Evolutionary conservation across 2,888 invertebrate species (phyloP), one percentile per base, ranked within the genome.

Genomic region (Apantesis nais): DNA sequence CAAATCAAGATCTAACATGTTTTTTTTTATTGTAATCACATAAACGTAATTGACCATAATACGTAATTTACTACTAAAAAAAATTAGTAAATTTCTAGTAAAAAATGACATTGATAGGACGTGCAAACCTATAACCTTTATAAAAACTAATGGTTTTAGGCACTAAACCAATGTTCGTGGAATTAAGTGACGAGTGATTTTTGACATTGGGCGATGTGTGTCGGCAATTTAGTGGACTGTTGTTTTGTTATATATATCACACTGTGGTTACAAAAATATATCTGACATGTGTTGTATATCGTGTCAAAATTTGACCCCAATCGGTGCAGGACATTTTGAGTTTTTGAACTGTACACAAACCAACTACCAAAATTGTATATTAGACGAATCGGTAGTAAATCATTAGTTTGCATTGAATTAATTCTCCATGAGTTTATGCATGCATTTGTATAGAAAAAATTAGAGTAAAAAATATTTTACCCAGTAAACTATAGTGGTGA

Each of bases 61-160:
- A 29, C 41, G 14, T 41, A 48, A 19, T 48, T n/a, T 31, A 16
- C 31, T 66, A 14, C 5, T 25, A 29, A 67, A 67, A 34, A 71
- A 70, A 37, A 63, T 63, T 0, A 52, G 60, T 34, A 67, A 63
- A n/a, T 3, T 41, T 68, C 22, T 12, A 34, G 67, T 62, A 76
- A 69, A 74, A 71, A 72, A 29, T 66, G 39, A 70, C 72, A 74
- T 78, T 76, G 68, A 67, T 16, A 62, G 41, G 62, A 62, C n/a
- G 41, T 58, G 25, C 52, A n/a, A 16, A 69, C 52, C 69, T 65
- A 60, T 60, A 69, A 68, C 68, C 62, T 71, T 70, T 61, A 62
- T 5, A 74, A 71, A 78, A 71, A 75, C 75, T 66, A 66, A 9
- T 16, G 67, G 22, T 66, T 61, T 31, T 22, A 67, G 41, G n/a